Evolutionary conservation across 2,113 vertebrate genomes (phyloP).

Genomic region (Scomber colias): DNA sequence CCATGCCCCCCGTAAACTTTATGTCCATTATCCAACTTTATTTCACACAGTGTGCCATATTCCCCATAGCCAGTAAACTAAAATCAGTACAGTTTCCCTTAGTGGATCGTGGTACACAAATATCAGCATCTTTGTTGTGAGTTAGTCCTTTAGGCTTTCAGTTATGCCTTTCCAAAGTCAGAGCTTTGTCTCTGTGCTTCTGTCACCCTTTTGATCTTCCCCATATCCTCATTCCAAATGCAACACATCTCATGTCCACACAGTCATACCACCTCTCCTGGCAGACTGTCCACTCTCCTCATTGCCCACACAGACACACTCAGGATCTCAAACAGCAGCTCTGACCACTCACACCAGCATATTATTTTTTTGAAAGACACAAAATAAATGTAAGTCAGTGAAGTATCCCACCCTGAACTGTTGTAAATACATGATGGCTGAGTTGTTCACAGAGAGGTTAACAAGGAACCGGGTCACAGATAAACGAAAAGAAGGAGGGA

Average conservation of each 20-base stretch:
- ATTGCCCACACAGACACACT: neutral
- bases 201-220: constrained; percentile 17
- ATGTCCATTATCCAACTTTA: no score
- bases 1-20: no score
- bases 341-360: constrained; percentile 1
- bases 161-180: constrained; percentile 14
- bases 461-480: constrained; percentile 7
- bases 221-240: constrained; percentile 37
- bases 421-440: neutral
- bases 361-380: constrained; percentile 2
- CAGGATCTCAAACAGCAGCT: neutral
- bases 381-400: constrained; percentile 13
- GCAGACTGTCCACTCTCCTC: constrained; percentile 7
- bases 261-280: constrained; percentile 31
- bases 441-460: constrained; percentile 26
- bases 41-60: no score
- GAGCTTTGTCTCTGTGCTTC: neutral
- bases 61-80: no score
- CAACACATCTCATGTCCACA: constrained; percentile 18
- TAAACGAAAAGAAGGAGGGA: neutral
- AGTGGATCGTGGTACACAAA: neutral
- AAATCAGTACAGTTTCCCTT: no score
- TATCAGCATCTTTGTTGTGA: neutral
- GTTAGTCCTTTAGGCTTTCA: constrained; percentile 6
- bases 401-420: neutral